A percentile compares a stretch with the other conserved stretches of the same genome.
Evolutionary conservation across 2,888 invertebrate genomes (phyloP).

Genomic region (Noctua janthina): DNA sequence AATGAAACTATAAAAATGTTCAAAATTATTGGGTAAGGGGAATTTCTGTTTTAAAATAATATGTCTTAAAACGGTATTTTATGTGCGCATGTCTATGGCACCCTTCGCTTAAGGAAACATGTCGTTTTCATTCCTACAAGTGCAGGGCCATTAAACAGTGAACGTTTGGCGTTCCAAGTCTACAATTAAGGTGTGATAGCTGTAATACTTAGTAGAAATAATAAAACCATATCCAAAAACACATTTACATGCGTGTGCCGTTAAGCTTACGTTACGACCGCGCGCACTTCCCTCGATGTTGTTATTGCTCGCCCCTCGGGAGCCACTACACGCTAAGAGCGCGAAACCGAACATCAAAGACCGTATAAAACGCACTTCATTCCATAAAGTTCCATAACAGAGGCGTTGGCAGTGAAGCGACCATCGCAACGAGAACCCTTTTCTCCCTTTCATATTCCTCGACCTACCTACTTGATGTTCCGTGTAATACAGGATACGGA

Average conservation of each 20-base stretch:
- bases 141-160: constrained; percentile 24
- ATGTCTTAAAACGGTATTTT: not conserved
- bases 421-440: constrained; percentile 78
- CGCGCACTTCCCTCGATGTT: constrained; percentile 81
- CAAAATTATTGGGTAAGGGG: no score
- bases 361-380: constrained; percentile 88
- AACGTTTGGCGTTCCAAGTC: constrained; percentile 17
- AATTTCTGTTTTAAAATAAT: not conserved
- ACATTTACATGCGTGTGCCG: constrained; percentile 76
- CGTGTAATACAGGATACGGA: constrained; percentile 63
- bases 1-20: no score
- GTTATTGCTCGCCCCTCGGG: constrained; percentile 83
- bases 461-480: constrained; percentile 64
- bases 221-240: constrained; percentile 62
- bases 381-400: constrained; percentile 87
- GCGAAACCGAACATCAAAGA: constrained; percentile 88
- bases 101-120: not conserved
- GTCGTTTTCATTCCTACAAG: not conserved
- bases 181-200: constrained; percentile 32
- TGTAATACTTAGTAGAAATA: constrained; percentile 49
- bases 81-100: not conserved
- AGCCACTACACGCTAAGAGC: constrained; percentile 84
- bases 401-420: constrained; percentile 78
- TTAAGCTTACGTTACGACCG: constrained; percentile 78
- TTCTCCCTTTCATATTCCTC: constrained; percentile 72